These are phyloP conservation scores for Coptotermes formosanus DNA, from an alignment of 1,140 invertebrate species.

Conservation along the genomic window DNA sequence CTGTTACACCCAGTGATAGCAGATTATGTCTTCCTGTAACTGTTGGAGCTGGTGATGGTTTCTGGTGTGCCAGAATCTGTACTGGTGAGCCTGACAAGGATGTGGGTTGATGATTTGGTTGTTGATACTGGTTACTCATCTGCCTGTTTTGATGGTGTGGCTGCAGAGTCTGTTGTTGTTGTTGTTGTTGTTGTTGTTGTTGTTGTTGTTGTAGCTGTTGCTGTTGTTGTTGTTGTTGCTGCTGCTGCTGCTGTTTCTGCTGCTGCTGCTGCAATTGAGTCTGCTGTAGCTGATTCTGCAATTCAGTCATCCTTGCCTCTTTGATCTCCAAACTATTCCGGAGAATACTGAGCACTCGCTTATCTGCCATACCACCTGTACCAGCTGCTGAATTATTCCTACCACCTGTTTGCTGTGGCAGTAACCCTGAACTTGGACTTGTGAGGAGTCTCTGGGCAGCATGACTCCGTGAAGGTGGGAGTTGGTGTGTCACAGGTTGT, in stretches of 20 bases:
- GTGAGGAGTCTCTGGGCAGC: constrained; percentile 39
- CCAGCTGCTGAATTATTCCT: constrained; percentile 38
- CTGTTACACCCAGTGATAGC: background rate
- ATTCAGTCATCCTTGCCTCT: constrained; percentile 54
- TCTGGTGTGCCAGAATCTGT: constrained; percentile 12
- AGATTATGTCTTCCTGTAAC: background rate
- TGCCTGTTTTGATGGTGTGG: constrained; percentile 32
- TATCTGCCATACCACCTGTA: constrained; percentile 36
- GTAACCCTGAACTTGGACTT: constrained; percentile 42
- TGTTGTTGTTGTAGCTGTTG: too few species aligned
- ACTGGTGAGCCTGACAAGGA: background rate
- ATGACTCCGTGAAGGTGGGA: constrained; percentile 42
- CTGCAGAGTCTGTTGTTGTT: background rate
- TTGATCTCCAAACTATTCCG: constrained; percentile 68
- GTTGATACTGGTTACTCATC: constrained; percentile 23
- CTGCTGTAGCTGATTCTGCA: constrained; percentile 43
- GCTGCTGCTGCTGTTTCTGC: constrained; percentile 29
- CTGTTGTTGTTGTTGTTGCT: background rate
- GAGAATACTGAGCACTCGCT: constrained; percentile 59
- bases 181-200: too few species aligned
- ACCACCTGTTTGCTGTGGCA: constrained; percentile 34
- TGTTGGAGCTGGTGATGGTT: background rate
- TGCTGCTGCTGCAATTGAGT: constrained; percentile 33
- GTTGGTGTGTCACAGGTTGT: constrained; percentile 35
- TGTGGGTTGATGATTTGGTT: constrained; percentile 16